Conservation (phyloP, 2,797 vertebrate species). For the Sebastes flavidus region DNA sequence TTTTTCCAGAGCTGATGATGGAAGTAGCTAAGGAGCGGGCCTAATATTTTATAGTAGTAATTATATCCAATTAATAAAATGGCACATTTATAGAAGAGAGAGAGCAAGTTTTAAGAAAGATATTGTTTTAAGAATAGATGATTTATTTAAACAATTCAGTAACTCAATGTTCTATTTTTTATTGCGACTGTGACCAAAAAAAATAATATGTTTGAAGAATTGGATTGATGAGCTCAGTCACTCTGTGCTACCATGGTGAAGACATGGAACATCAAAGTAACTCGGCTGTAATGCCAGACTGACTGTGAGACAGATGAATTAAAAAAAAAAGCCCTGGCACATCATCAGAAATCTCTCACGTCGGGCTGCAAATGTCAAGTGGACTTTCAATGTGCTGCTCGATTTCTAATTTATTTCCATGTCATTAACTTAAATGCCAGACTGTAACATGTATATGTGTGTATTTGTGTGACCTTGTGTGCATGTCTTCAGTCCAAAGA, state of each 20-base stretch:
- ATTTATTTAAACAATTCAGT: background rate
- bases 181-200: background rate
- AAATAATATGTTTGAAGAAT: background rate
- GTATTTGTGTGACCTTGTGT: background rate
- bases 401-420: constrained; percentile 65
- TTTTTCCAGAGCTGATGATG: no score
- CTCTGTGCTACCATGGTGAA: background rate
- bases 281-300: background rate
- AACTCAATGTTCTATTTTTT: background rate
- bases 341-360: constrained; percentile 38
- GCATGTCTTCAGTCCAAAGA: background rate
- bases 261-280: constrained; percentile 19
- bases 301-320: constrained; percentile 17
- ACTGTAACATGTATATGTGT: constrained; percentile 16
- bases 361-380: constrained; percentile 78
- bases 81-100: background rate
- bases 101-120: background rate
- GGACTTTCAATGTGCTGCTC: constrained; percentile 49
- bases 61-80: background rate
- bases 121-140: background rate
- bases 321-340: constrained; percentile 3
- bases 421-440: constrained; percentile 78
- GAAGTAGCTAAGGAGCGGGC: background rate
- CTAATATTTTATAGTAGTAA: background rate
- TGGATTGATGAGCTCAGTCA: background rate